Evolutionary conservation across 2,113 vertebrate genomes (phyloP), one percentile per base, ranked within the genome.

Genomic region (Chitala chitala): DNA sequence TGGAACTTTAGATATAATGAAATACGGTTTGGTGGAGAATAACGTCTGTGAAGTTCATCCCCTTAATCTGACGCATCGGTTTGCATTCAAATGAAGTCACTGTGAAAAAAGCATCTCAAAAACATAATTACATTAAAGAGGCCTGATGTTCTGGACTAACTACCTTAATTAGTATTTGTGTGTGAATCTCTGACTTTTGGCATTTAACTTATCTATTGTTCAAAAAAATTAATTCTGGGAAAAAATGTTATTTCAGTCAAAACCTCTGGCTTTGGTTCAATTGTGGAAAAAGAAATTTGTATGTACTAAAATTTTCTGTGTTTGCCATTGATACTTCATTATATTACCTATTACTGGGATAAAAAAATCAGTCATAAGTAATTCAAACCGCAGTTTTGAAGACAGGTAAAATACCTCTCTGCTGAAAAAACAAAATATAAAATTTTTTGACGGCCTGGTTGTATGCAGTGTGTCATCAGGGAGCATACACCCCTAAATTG

Each of bases 401-500:
- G 38, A 33, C 20, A 38, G 31, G 17, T 20, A 48, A 71, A 71
- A 31, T 24, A 72, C 38, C 22, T 56, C 69, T 48, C 8, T n/a
- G 29, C 40, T 9, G 56, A 48, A 36, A 44, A 51, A 58, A 48
- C 12, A 29, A 44, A 26, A 58, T 17, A 15, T 26, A 46, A 61
- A 36, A 73, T 38, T 31, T 51, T 61, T 38, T 38, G 26, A 7
- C 44, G 72, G 58, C 64, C 72, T 36, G 10, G 7, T 29, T 42
- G 58, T 22, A 42, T 10, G 33, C 20, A 26, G 70, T 1, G n/a
- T n/a, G 22, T 44, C 54, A 22, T 31, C 20, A 24, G 68, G 48
- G 68, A 53, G 15, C 5, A 40, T 4, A 3, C 42, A 3, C 56
- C 17, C 24, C 12, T n/a, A 44, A 83, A 86, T 86, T 75, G 71